Evolutionary conservation across 2,888 invertebrate genomes (phyloP).

Genomic region (Drosophila mercatorum): DNA sequence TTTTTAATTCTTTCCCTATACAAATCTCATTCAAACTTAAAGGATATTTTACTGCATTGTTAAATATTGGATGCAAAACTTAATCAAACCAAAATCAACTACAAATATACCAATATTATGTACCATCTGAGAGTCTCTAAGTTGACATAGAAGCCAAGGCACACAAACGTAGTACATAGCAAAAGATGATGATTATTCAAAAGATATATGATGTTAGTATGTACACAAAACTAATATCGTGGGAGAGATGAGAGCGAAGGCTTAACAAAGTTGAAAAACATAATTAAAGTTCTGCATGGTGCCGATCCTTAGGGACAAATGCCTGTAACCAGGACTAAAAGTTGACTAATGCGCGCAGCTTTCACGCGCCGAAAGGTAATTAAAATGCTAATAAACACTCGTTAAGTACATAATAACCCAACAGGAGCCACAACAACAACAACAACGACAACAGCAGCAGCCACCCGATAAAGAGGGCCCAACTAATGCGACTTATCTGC

Average conservation of each 20-base stretch:
- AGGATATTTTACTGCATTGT: too few species aligned
- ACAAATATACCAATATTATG: too few species aligned
- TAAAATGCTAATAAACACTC: constrained; percentile 80
- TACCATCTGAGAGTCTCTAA: too few species aligned
- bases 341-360: constrained; percentile 71
- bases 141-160: too few species aligned
- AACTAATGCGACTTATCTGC: constrained; percentile 76
- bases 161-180: too few species aligned
- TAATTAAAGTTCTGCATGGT: constrained; percentile 70
- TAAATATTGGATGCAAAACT: too few species aligned
- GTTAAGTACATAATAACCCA: constrained; percentile 75
- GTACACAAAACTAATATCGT: constrained; percentile 39
- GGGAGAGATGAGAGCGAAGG: constrained; percentile 2
- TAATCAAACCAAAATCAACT: too few species aligned
- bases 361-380: constrained; percentile 77
- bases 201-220: constrained; percentile 2
- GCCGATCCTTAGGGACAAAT: constrained; percentile 39
- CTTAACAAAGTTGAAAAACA: constrained; percentile 74
- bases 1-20: not conserved
- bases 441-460: constrained; percentile 11
- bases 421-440: constrained; percentile 27
- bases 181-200: not conserved
- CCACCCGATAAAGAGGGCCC: constrained; percentile 42
- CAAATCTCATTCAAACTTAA: too few species aligned
- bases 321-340: constrained; percentile 53